Evolutionary conservation across 2,888 invertebrate species (phyloP), one percentile per base, ranked within the genome.

Genomic region (Tryphoninae sp.): DNA sequence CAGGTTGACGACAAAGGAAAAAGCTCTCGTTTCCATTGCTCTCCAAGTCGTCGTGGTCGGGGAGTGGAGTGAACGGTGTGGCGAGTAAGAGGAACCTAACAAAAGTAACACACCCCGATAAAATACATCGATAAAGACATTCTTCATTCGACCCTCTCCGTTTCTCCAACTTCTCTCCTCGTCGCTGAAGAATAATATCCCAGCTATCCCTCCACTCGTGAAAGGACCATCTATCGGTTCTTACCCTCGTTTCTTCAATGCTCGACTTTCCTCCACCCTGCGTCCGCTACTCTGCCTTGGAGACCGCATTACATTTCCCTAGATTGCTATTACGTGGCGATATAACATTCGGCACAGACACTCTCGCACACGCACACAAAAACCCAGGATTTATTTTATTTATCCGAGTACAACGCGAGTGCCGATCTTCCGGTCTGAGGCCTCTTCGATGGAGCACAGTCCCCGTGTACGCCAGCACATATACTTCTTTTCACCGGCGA

Each of bases 101-200:
- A 80, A 82, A 82, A 82, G 80, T 77, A 73, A 51, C 51, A 51
- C 79, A 73, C 64, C 64, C 53, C 82, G 80, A 82, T 82, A 82
- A 82, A 82, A 80, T 77, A 82, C 77, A 53, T 61, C 77, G 83
- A 84, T 84, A 83, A 81, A 84, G 84, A 83, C 83, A 84, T 84
- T 83, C 74, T 81, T 83, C 84, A 83, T 77, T 82, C 76, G 40
- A 53, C 40, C 76, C 80, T 76, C 73, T 73, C 76, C 55, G 4
- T 58, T 65, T 68, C 40, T 23, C 55, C 61, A 65, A 61, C 22
- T 22, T 22, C 16, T 58, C 62, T 75, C 58, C 67, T 72, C 73
- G 78, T 69, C 73, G 77, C 26, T 19, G 45, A 67, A 65, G 72
- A 61, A 78, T 59, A 72, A 79, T 76, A 76, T 79, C 73, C 76